These are phyloP conservation scores for Mizuhopecten yessoensis DNA, from an alignment of 1,140 invertebrate genomes.

Conservation along the genomic window DNA sequence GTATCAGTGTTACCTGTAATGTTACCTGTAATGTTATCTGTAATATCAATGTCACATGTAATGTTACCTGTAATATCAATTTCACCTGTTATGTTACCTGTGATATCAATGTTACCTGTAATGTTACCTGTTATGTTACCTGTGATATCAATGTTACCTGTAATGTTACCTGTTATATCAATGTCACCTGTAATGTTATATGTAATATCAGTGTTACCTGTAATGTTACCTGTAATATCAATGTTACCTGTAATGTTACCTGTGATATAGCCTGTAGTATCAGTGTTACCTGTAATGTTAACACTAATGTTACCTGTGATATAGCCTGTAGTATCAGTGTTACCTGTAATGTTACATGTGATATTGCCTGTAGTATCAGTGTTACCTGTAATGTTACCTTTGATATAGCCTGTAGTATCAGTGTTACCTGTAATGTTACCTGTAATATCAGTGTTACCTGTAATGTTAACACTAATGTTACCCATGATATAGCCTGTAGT, in stretches of 20 bases:
- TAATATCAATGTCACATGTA: too few species aligned
- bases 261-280: too few species aligned
- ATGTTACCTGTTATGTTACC: neutral
- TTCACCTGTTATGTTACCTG: too few species aligned
- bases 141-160: neutral
- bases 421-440: neutral
- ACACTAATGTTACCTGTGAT: neutral
- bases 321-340: too few species aligned
- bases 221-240: neutral
- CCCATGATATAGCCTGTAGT: too few species aligned
- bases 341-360: too few species aligned
- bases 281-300: too few species aligned
- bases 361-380: too few species aligned
- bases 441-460: neutral
- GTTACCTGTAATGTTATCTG: too few species aligned
- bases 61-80: too few species aligned
- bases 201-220: slow-evolving; percentile 51
- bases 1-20: too few species aligned
- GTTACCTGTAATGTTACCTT: neutral
- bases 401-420: neutral
- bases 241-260: neutral
- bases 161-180: neutral
- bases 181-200: slow-evolving; percentile 50
- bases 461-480: too few species aligned
- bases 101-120: neutral